phyloP scores from a whole-genome alignment of 1,140 invertebrate genomes.

The Meteorus sp. region DNA sequence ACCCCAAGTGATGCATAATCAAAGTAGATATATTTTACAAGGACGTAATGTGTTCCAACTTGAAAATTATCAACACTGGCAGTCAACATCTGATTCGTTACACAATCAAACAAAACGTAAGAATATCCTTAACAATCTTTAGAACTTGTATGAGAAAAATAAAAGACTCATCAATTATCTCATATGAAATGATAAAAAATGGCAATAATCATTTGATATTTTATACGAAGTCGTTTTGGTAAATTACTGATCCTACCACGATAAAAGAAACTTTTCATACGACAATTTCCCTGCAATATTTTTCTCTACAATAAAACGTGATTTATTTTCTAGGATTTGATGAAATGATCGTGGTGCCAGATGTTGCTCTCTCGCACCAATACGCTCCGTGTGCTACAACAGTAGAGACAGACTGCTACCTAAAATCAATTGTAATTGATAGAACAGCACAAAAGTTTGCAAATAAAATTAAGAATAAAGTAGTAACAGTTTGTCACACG shows the following conservation, averaged over 20 bases:
- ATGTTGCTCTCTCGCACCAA: conserved; percentile 33
- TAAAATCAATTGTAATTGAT: conserved; percentile 52
- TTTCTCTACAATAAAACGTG: too few relatives aligned
- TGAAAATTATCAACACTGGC: conserved; percentile 67
- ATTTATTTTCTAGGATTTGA: conserved; percentile 32
- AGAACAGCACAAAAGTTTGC: conserved; percentile 50
- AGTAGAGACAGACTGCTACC: conserved; percentile 61
- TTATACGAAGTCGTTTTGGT: too few relatives aligned
- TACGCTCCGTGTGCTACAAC: conserved; percentile 53
- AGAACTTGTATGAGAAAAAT: neutral
- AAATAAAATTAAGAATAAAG: conserved; percentile 47
- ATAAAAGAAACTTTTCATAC: too few relatives aligned
- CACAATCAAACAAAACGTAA: conserved; percentile 5
- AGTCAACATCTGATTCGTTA: conserved; percentile 36
- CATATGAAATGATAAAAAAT: neutral
- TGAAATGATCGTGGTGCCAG: conserved; percentile 22
- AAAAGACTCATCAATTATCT: conserved; percentile 22
- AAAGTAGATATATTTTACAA: conserved; percentile 66
- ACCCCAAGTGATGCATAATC: conserved; percentile 59
- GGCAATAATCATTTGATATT: too few relatives aligned
- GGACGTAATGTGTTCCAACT: conserved; percentile 61
- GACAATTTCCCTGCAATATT: too few relatives aligned
- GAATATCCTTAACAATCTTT: neutral
- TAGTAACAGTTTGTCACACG: conserved; percentile 45
- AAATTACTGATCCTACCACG: too few relatives aligned